Evolutionary conservation across 2,113 vertebrate species (phyloP), one percentile per base, ranked within the genome.

Genomic region (Callopanchax toddi): DNA sequence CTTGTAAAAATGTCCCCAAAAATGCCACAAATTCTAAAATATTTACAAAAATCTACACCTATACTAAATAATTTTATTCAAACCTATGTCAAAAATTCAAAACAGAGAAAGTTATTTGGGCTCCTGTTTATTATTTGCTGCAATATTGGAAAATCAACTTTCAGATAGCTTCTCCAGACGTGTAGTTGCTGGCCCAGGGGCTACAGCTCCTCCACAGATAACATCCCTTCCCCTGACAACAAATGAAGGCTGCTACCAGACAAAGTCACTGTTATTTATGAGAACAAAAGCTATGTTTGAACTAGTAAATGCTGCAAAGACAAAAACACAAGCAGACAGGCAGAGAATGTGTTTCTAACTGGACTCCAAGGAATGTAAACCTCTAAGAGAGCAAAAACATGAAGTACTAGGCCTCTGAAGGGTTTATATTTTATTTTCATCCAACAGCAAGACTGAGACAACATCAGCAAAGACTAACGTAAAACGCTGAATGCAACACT

Each of bases 211-310:
- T 42, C 56, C 32, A 60, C 82, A 61, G 73, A 83, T 76, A 79
- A 85, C 81, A 78, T 71, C 74, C 64, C 80, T 89, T 86, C 54
- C 64, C 74, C 40, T 54, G 43, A 82, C 86, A 79, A 74, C 53
- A 78, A 74, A 79, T 36, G 18, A 64, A 66, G 77, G 61, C 65
- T 76, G 64, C 63, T 70, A 74, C 43, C 48, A 60, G 68, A 34
- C 32, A 67, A 23, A 44, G 46, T 45, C 54, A 56, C 59, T 80
- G 75, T 59, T 65, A 71, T 68, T 64, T 45, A 22, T 53, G 50
- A 60, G 20, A 52, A 52, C 34, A 61, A 44, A 64, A 21, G 37
- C 0, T 8, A 42, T 23, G 67, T 53, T 18, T 67, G 26, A 72
- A 45, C n/a, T 22, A 42, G 48, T 64, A 43, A 84, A 70, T 54